Conservation (phyloP, 23 tunicate species). For the Ascidia mentula region DNA sequence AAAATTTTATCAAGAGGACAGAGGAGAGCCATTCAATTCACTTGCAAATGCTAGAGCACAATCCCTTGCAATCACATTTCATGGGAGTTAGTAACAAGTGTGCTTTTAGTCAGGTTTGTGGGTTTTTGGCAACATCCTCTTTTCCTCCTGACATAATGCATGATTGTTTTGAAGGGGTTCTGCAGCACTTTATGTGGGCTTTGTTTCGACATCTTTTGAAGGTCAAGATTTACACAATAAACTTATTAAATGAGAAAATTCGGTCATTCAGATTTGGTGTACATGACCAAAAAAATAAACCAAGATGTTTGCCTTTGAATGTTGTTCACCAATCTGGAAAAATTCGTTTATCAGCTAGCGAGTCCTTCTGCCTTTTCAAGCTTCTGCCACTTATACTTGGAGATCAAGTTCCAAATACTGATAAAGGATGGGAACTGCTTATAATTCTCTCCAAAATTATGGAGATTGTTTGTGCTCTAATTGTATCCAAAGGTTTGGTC, state of each 20-base stretch:
- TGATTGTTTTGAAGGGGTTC: conserved; percentile 19
- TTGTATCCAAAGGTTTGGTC: background rate
- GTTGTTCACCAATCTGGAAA: background rate
- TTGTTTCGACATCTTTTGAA: background rate
- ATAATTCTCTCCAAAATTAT: background rate
- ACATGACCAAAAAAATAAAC: conserved; percentile 8
- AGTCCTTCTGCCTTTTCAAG: background rate
- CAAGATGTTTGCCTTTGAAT: background rate
- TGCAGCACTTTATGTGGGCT: background rate
- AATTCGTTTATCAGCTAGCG: conserved; percentile 9
- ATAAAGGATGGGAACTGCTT: conserved; percentile 3
- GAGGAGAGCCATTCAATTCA: background rate
- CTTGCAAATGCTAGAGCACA: conserved; percentile 6
- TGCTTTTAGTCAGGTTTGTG: background rate
- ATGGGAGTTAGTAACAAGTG: background rate
- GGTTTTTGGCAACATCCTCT: background rate
- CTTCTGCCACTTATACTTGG: conserved; percentile 4
- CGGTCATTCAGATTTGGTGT: conserved; percentile 5
- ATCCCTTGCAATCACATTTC: background rate
- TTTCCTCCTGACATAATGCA: conserved; percentile 20
- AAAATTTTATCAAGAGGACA: conserved; percentile 18
- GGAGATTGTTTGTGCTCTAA: conserved; percentile 14
- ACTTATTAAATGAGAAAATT: background rate
- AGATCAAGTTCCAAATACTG: background rate
- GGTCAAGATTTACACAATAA: background rate